phyloP scores from a whole-genome alignment of 2,888 invertebrate species.

The Celastrina argiolus region DNA sequence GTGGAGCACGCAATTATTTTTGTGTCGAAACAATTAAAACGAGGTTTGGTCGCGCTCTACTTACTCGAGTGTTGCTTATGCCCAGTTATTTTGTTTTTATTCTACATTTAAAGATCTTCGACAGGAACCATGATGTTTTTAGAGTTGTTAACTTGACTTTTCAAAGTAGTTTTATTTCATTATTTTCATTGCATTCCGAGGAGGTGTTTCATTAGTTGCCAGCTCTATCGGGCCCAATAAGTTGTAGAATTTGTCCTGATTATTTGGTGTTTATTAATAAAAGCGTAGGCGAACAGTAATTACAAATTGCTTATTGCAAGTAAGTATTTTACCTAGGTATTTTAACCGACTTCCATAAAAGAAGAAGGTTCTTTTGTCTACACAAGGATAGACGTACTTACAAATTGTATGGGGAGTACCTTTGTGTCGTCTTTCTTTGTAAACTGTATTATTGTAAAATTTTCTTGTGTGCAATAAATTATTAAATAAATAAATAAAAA shows the following conservation, averaged over 20 bases:
- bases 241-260: not conserved
- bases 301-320: not conserved
- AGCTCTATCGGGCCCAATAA: not conserved
- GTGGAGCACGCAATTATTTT: conserved; percentile 17
- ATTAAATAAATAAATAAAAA: too few relatives aligned
- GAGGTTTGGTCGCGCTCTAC: conserved; percentile 21
- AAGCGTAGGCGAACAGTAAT: conserved; percentile 2
- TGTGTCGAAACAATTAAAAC: conserved; percentile 19
- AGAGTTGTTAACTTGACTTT: not conserved
- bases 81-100: conserved; percentile 9
- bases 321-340: not conserved
- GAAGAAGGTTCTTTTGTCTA: too few relatives aligned
- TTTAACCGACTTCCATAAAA: too few relatives aligned
- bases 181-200: too few relatives aligned
- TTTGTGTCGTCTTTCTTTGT: too few relatives aligned
- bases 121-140: not conserved
- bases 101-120: not conserved
- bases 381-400: too few relatives aligned
- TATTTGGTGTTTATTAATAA: not conserved
- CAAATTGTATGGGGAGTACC: too few relatives aligned
- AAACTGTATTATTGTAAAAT: too few relatives aligned
- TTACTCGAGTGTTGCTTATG: conserved; percentile 13
- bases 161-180: not conserved
- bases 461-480: too few relatives aligned
- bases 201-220: too few relatives aligned